These are phyloP conservation scores for Yponomeuta sedellus DNA, from an alignment of 2,888 invertebrate genomes.

Conservation along the genomic window DNA sequence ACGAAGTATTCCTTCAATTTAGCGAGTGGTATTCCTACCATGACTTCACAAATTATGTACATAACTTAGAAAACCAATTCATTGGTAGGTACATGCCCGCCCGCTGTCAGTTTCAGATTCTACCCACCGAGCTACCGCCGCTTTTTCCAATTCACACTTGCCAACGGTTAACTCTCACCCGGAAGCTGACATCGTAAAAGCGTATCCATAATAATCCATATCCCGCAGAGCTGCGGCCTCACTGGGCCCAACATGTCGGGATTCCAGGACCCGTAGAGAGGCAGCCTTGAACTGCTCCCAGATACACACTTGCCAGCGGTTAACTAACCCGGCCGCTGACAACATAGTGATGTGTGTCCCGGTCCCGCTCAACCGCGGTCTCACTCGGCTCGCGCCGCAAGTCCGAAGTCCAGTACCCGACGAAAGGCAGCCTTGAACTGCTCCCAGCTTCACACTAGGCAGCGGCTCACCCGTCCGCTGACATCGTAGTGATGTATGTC, in stretches of 20 bases:
- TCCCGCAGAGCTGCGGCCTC: slow-evolving; percentile 29
- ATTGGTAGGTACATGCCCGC: no score
- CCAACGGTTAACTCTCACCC: background rate
- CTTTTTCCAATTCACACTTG: no score
- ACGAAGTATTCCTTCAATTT: no score
- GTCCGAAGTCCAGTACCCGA: slow-evolving; percentile 66
- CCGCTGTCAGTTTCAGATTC: no score
- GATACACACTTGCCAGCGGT: background rate
- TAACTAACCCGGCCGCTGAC: slow-evolving; percentile 43
- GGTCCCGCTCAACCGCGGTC: slow-evolving; percentile 28
- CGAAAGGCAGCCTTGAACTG: slow-evolving; percentile 86
- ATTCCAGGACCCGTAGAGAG: slow-evolving; percentile 20
- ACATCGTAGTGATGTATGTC: slow-evolving; percentile 53
- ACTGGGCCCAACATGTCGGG: background rate
- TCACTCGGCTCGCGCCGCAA: slow-evolving; percentile 22
- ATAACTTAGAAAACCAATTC: no score
- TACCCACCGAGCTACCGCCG: no score
- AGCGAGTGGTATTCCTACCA: no score
- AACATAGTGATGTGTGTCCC: slow-evolving; percentile 48
- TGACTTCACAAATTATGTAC: no score
- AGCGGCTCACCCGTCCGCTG: slow-evolving; percentile 38
- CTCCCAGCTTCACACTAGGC: background rate
- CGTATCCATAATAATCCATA: no score
- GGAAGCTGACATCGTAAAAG: background rate
- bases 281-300: background rate